Evolutionary conservation across 2,888 invertebrate species (phyloP).

Genomic region (Nematopogon swammerdamellus): DNA sequence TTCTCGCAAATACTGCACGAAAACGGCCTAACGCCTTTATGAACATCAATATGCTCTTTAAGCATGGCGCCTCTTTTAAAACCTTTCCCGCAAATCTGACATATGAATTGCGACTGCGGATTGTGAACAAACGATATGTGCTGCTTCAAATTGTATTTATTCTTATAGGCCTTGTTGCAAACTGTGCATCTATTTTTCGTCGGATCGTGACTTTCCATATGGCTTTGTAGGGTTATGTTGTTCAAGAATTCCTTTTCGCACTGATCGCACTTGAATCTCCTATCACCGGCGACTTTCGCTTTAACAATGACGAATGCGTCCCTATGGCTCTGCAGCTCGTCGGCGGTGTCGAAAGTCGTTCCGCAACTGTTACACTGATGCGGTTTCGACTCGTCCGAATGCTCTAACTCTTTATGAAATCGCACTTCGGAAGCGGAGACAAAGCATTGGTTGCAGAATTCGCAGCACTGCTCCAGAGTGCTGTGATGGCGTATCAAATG

Average conservation of each 20-base stretch:
- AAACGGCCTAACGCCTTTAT: background rate
- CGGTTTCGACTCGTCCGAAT: background rate
- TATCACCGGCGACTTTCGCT: background rate
- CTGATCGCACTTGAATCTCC: background rate
- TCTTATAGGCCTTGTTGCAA: background rate
- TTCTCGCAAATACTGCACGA: background rate
- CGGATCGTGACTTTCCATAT: background rate
- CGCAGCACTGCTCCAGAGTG: background rate
- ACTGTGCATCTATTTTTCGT: background rate
- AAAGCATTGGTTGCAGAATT: background rate
- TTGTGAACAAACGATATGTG: background rate
- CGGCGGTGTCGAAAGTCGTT: background rate
- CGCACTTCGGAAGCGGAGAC: background rate
- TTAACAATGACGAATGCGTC: background rate
- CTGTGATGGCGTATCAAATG: background rate
- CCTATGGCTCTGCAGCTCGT: background rate
- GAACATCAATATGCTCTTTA: background rate
- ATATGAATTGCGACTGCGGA: background rate
- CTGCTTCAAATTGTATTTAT: background rate
- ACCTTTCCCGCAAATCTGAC: background rate
- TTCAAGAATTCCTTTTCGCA: background rate
- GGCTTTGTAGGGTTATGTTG: background rate
- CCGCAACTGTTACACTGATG: background rate
- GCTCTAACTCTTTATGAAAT: background rate
- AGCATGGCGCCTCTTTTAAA: background rate